Conservation (phyloP, 2,797 vertebrate species). For the Gallirallus australis region DNA sequence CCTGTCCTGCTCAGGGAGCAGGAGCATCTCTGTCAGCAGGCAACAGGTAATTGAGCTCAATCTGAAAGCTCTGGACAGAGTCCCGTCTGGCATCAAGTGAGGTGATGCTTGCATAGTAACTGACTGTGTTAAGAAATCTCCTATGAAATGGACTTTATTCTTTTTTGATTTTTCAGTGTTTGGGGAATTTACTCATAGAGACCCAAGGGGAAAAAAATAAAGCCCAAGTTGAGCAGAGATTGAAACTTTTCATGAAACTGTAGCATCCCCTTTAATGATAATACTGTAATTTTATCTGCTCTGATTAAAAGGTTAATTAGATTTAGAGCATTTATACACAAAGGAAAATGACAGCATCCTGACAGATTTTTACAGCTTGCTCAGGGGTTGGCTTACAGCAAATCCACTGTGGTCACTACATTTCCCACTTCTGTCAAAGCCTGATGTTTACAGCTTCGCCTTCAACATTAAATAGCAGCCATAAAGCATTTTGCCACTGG, state of each 20-base stretch:
- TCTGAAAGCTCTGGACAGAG: not conserved
- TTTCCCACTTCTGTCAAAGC: not conserved
- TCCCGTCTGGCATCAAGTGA: not conserved
- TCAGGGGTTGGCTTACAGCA: not conserved
- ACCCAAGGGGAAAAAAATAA: not conserved
- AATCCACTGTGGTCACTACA: not conserved
- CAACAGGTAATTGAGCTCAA: not conserved
- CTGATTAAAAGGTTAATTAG: slow-evolving; percentile 56
- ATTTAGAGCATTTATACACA: slow-evolving; percentile 17
- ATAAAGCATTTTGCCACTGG: slow-evolving; percentile 33
- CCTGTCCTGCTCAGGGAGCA: not conserved
- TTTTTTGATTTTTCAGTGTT: not conserved
- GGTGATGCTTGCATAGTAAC: not conserved
- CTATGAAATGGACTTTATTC: not conserved
- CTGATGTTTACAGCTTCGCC: not conserved
- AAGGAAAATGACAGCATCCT: not conserved
- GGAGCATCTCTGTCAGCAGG: not conserved
- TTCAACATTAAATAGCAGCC: slow-evolving; percentile 9
- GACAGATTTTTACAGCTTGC: not conserved
- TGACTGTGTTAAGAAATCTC: not conserved
- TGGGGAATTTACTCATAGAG: not conserved
- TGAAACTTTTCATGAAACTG: not conserved
- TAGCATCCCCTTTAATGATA: not conserved
- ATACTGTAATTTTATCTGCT: not conserved
- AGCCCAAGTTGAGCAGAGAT: not conserved